phyloP scores from a whole-genome alignment of 1,140 invertebrate species.

The Laupala kohalensis region DNA sequence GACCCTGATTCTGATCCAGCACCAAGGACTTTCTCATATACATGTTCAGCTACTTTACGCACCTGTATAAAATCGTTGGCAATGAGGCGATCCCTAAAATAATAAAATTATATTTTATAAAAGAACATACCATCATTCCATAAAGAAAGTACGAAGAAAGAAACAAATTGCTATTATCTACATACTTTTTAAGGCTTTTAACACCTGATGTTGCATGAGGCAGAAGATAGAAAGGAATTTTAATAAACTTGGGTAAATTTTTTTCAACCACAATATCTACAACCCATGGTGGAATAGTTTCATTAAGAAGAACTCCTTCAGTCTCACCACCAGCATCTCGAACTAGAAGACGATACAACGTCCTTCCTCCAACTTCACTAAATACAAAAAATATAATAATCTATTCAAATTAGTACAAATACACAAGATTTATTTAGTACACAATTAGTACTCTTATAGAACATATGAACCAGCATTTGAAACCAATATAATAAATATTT shows the following conservation, averaged over 20 bases:
- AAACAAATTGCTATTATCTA: constrained; percentile 1
- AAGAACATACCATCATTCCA: not conserved
- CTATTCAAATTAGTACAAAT: not conserved
- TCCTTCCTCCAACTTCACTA: constrained; percentile 89
- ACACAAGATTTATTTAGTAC: not conserved
- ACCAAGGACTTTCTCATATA: constrained; percentile 91
- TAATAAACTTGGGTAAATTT: constrained; percentile 89
- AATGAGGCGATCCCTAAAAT: constrained; percentile 76
- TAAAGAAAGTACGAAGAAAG: not conserved
- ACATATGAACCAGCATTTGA: too few species aligned
- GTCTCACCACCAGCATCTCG: constrained; percentile 91
- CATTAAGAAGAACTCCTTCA: constrained; percentile 81
- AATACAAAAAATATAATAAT: not conserved
- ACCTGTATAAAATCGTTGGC: constrained; percentile 99
- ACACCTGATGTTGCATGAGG: constrained; percentile 81
- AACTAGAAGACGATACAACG: constrained; percentile 78
- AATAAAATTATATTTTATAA: not conserved
- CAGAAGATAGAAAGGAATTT: constrained; percentile 92
- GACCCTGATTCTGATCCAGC: constrained; percentile 66
- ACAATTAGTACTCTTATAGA: not conserved
- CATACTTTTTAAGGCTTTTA: constrained; percentile 87
- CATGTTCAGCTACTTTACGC: constrained; percentile 98
- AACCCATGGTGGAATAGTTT: constrained; percentile 93
- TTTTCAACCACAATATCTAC: constrained; percentile 89
- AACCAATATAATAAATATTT: not conserved